These are phyloP conservation scores for Cephalotes varians DNA, from an alignment of 2,888 invertebrate genomes.

Conservation along the genomic window DNA sequence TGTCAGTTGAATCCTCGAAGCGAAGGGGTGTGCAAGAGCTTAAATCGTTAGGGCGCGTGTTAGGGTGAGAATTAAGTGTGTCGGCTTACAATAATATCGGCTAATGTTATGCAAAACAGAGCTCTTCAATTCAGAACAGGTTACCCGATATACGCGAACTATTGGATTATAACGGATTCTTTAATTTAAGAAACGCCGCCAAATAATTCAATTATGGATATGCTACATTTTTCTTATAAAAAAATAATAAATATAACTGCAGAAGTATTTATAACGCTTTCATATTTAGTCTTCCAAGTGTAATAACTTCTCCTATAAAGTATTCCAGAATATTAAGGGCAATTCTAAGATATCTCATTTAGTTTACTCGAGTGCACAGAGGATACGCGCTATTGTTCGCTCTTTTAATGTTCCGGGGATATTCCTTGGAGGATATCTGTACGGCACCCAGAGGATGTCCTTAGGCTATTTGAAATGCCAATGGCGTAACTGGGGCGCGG, in stretches of 20 bases:
- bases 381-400: constrained; percentile 42
- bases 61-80: constrained; percentile 80
- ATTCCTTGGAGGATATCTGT: constrained; percentile 50
- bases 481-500: constrained; percentile 51
- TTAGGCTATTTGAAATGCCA: constrained; percentile 51
- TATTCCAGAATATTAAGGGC: constrained; percentile 21
- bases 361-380: constrained; percentile 17
- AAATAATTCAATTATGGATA: not conserved
- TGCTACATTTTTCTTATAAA: not conserved
- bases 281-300: not conserved
- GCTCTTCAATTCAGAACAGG: no score
- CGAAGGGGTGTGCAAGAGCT: constrained; percentile 43
- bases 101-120: constrained; percentile 83
- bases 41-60: constrained; percentile 54
- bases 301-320: not conserved
- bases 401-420: constrained; percentile 52
- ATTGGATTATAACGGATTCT: not conserved
- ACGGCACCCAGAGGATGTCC: constrained; percentile 48
- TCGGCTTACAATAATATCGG: constrained; percentile 84
- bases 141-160: not conserved
- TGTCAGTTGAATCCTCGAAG: constrained; percentile 15
- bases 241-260: not conserved
- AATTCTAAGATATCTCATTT: constrained; percentile 35
- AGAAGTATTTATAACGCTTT: not conserved
- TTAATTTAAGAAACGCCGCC: not conserved